Percentiles rank a stretch among this genome's conserved stretches.
These are phyloP conservation scores for Macroglossus sobrinus DNA, from an alignment of 2,113 vertebrate genomes.

Conservation along the genomic window DNA sequence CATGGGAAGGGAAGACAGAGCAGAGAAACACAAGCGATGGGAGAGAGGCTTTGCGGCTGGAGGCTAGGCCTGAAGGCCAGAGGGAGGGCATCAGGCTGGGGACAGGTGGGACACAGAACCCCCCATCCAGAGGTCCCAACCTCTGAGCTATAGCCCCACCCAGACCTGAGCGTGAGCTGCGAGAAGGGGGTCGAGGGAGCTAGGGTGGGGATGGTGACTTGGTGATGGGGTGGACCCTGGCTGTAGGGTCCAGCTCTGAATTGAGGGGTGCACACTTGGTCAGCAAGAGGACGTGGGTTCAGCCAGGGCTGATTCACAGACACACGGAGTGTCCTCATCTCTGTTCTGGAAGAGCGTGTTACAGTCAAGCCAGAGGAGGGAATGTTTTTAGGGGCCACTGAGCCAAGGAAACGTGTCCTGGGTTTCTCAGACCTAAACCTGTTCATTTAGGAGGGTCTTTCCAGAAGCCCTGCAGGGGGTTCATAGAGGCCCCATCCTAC, in stretches of 20 bases:
- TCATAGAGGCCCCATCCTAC: rapidly evolving
- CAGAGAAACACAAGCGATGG: not conserved
- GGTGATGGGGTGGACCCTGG: not conserved
- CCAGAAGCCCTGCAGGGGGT: not conserved
- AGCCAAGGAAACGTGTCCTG: rapidly evolving
- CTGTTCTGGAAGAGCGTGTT: not conserved
- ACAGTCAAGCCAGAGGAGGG: rapidly evolving
- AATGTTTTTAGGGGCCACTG: not conserved
- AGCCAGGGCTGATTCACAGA: not conserved
- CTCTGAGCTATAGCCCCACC: not conserved
- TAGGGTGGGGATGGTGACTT: rapidly evolving
- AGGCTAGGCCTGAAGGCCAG: not conserved
- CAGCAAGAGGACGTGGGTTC: not conserved
- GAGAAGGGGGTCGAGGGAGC: not conserved
- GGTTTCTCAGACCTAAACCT: not conserved
- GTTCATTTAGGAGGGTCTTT: not conserved
- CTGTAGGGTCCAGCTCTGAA: not conserved
- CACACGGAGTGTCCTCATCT: not conserved
- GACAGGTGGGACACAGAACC: not conserved
- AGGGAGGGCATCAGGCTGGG: not conserved
- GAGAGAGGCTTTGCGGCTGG: not conserved
- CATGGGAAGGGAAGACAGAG: not conserved
- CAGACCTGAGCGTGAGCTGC: rapidly evolving
- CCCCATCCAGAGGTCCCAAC: not conserved
- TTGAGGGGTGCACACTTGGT: rapidly evolving